Evolutionary conservation across 2,113 vertebrate genomes (phyloP).

Genomic region (Speoplatyrhinus poulsoni): DNA sequence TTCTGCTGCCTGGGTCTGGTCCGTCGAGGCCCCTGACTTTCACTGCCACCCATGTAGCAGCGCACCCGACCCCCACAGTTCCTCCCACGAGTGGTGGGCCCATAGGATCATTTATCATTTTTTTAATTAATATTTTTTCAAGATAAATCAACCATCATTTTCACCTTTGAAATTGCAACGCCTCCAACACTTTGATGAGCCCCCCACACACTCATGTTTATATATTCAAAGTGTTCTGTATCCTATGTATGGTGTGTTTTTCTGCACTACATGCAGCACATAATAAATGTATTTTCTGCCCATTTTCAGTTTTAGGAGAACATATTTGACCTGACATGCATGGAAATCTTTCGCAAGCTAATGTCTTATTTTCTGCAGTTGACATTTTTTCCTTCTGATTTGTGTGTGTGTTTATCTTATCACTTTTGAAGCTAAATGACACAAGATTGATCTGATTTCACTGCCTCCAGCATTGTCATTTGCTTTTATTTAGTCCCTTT

Average conservation of each 20-base stretch:
- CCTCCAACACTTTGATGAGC: conserved; percentile 28
- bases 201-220: conserved; percentile 11
- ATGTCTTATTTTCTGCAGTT: background rate
- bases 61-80: too few species aligned
- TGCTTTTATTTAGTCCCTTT: conserved; percentile 47
- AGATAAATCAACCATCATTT: conserved; percentile 24
- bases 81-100: too few species aligned
- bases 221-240: conserved; percentile 37
- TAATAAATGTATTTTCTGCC: background rate
- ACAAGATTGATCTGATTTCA: conserved; percentile 47
- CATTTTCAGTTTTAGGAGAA: background rate
- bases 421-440: conserved; percentile 39
- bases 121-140: background rate
- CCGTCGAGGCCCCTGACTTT: too few species aligned
- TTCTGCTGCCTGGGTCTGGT: too few species aligned
- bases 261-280: background rate
- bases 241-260: background rate
- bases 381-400: background rate
- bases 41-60: too few species aligned
- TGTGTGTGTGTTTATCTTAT: background rate
- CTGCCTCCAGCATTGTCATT: conserved; percentile 23
- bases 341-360: background rate
- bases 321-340: background rate
- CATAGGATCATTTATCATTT: too few species aligned
- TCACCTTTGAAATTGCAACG: conserved; percentile 40